A percentile compares a stretch with the other conserved stretches of the same genome.
Evolutionary conservation across 2,113 vertebrate species (phyloP).

Genomic region (Indicator indicator): DNA sequence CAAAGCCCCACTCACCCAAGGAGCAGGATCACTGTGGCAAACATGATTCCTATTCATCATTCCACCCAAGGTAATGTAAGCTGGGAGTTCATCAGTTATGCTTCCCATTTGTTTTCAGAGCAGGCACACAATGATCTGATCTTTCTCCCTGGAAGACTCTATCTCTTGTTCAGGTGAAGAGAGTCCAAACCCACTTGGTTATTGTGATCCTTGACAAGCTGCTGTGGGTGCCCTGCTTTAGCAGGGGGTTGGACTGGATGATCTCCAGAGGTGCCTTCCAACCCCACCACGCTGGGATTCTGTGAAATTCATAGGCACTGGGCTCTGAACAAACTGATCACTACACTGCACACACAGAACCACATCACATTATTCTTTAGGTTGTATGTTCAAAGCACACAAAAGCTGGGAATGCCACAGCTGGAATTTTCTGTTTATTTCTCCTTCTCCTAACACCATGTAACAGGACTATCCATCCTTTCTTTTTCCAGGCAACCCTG

Average conservation of each 20-base stretch:
- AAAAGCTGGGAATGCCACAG: neutral
- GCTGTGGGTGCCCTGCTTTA: too few relatives aligned
- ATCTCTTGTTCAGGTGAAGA: neutral
- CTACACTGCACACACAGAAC: neutral
- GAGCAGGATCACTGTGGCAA: neutral
- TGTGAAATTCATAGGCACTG: neutral
- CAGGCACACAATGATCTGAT: slow-evolving; percentile 28
- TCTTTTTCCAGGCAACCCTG: neutral
- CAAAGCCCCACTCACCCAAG: neutral
- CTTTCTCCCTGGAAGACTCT: neutral
- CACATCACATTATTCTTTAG: neutral
- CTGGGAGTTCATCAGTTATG: slow-evolving; percentile 10
- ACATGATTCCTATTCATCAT: neutral
- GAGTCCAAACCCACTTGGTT: too few relatives aligned
- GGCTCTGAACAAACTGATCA: neutral
- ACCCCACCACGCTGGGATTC: too few relatives aligned
- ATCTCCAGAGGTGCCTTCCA: too few relatives aligned
- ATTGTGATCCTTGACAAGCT: too few relatives aligned
- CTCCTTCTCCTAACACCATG: neutral
- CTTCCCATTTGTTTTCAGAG: slow-evolving; percentile 34
- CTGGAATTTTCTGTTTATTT: neutral
- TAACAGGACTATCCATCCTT: neutral
- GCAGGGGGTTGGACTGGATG: too few relatives aligned
- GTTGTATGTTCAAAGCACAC: neutral
- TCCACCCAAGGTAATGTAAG: slow-evolving; percentile 4